Evolutionary conservation across 2,113 vertebrate species (phyloP).

Genomic region (Litocranius walleri): DNA sequence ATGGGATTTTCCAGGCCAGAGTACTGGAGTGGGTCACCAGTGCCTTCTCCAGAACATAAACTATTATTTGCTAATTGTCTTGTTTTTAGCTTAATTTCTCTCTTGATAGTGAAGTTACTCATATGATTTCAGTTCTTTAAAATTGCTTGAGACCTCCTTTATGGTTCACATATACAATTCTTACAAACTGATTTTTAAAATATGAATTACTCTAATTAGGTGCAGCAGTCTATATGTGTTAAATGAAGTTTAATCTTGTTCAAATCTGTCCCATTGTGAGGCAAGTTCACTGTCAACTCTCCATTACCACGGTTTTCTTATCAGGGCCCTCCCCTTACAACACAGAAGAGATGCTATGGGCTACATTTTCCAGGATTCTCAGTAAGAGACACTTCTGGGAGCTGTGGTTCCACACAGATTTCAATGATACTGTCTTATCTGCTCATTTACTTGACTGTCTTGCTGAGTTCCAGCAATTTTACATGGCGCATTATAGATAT

Average conservation of each 20-base stretch:
- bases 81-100: background rate
- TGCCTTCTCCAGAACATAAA: background rate
- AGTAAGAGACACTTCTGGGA: background rate
- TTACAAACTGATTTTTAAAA: background rate
- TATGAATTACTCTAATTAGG: background rate
- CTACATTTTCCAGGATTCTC: background rate
- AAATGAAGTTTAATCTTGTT: background rate
- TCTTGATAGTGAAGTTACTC: background rate
- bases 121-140: background rate
- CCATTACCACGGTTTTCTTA: background rate
- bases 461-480: background rate
- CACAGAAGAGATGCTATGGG: background rate
- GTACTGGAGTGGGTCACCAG: too few relatives aligned
- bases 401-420: background rate
- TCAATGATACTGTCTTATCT: background rate
- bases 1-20: too few relatives aligned
- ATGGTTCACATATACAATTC: background rate
- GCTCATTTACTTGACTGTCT: background rate
- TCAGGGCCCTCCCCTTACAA: background rate
- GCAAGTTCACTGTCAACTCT: background rate
- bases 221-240: background rate
- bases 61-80: background rate
- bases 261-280: background rate
- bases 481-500: background rate
- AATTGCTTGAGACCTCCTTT: background rate